These are phyloP conservation scores for Thereva unica DNA, from an alignment of 2,888 invertebrate species.

Conservation along the genomic window DNA sequence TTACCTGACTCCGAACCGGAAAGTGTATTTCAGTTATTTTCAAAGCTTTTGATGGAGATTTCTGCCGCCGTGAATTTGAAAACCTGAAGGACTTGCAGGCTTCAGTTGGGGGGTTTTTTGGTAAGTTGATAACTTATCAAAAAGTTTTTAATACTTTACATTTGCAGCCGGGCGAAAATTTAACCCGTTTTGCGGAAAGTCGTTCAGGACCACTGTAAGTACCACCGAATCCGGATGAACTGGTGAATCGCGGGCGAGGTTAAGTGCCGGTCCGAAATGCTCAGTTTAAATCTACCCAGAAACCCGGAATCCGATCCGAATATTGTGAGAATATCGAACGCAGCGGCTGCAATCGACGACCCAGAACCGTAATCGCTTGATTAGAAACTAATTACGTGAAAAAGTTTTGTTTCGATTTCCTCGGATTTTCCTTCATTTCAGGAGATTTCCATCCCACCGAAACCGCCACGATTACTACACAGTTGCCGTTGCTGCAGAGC, in stretches of 20 bases:
- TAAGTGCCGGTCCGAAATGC: too few relatives aligned
- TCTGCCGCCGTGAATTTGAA: too few relatives aligned
- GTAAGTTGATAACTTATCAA: constrained; percentile 29
- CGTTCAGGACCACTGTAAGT: neutral
- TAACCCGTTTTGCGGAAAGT: constrained; percentile 9
- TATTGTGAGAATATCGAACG: neutral
- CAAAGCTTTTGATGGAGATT: too few relatives aligned
- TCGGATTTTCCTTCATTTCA: neutral
- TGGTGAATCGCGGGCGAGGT: too few relatives aligned
- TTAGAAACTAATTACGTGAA: constrained; percentile 56
- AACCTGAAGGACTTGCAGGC: too few relatives aligned
- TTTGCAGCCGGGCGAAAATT: constrained; percentile 17
- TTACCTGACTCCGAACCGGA: neutral
- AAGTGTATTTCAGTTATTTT: too few relatives aligned
- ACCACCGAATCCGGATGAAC: too few relatives aligned
- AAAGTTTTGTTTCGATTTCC: constrained; percentile 42
- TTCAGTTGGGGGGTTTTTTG: neutral
- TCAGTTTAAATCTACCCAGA: too few relatives aligned
- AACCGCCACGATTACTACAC: neutral
- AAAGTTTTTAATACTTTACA: constrained; percentile 20
- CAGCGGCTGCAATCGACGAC: constrained; percentile 48
- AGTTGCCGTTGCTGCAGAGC: too few relatives aligned
- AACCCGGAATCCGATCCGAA: neutral
- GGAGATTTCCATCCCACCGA: constrained; percentile 6
- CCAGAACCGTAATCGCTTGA: constrained; percentile 56